Evolutionary conservation across 2,888 invertebrate species (phyloP), one percentile per base, ranked within the genome.

Genomic region (Dascillus cervinus): DNA sequence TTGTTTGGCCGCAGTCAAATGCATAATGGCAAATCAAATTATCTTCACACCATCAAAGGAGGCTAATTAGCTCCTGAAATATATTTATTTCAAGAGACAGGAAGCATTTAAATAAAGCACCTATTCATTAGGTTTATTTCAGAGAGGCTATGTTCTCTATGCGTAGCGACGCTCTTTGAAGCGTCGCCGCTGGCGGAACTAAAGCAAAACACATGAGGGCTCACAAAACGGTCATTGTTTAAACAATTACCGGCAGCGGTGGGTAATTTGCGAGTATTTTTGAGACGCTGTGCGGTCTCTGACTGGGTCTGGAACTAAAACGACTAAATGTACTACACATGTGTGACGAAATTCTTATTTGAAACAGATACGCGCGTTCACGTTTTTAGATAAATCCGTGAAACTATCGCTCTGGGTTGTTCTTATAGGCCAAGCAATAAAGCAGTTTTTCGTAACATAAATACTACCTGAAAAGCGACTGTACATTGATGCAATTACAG

Each of bases 91-190:
- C 41, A n/a, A n/a, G n/a, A 49, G 55, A 56, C 60, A 57, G 60
- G 60, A 61, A 60, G 50, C 60, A 49, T 58, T 60, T 55, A 60
- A 58, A 57, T 58, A 57, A 57, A 53, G 53, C 54, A 52, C 54
- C 56, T 53, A 56, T 59, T 59, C 58, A 59, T 59, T 56, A 54
- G 44, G 49, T 50, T 55, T 52, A 52, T 53, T 55, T 44, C 37
- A 34, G 32, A 36, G 33, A 34, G 51, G 48, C 53, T 54, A 52
- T 48, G 47, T 43, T 40, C 37, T 34, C 36, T 34, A 38, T 37
- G 43, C 44, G 50, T 41, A 30, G 47, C 50, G 52, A 53, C 50
- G 46, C 47, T 51, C 58, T 60, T 60, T 60, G 57, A 56, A 49
- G 50, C 48, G 38, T 38, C 47, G 39, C 41, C 49, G 47, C 47